phyloP scores from a whole-genome alignment of 2,888 invertebrate species.

The Elmis aenea region DNA sequence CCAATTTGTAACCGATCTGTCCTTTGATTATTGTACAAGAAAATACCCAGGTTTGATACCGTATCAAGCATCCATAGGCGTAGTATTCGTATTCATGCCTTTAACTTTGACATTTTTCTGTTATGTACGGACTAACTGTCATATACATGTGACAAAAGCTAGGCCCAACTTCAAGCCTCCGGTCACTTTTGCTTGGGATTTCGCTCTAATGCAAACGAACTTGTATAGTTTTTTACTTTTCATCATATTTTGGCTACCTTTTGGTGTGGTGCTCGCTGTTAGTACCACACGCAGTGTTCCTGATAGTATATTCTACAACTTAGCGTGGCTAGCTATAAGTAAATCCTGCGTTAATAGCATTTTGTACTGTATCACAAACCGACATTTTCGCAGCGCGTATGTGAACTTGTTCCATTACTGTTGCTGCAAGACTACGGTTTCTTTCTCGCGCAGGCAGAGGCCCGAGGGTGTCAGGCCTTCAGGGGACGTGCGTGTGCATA shows the following conservation, averaged over 20 bases:
- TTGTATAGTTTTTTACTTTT: slow-evolving; percentile 60
- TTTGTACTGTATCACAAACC: slow-evolving; percentile 60
- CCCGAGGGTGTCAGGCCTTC: slow-evolving; percentile 47
- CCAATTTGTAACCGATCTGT: slow-evolving; percentile 58
- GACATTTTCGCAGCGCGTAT: slow-evolving; percentile 66
- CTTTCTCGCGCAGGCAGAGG: slow-evolving; percentile 59
- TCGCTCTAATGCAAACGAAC: slow-evolving; percentile 58
- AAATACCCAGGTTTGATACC: slow-evolving; percentile 51
- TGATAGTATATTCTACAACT: slow-evolving; percentile 58
- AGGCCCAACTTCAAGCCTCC: slow-evolving; percentile 60
- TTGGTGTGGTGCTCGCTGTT: slow-evolving; percentile 55
- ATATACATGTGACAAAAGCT: slow-evolving; percentile 51
- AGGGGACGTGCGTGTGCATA: slow-evolving; percentile 67
- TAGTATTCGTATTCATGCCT: slow-evolving; percentile 57
- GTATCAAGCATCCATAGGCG: slow-evolving; percentile 54
- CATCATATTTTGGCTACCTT: slow-evolving; percentile 64
- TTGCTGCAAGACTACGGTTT: slow-evolving; percentile 71
- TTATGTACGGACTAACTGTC: slow-evolving; percentile 50
- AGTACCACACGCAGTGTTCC: slow-evolving; percentile 50
- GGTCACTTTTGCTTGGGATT: slow-evolving; percentile 58
- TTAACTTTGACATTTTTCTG: slow-evolving; percentile 52
- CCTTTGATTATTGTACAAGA: slow-evolving; percentile 65
- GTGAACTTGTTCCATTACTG: slow-evolving; percentile 72
- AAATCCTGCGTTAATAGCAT: slow-evolving; percentile 65
- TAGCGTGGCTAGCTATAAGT: slow-evolving; percentile 64